Conservation (phyloP, 2,888 invertebrate species). For the Drosophila yooni region DNA sequence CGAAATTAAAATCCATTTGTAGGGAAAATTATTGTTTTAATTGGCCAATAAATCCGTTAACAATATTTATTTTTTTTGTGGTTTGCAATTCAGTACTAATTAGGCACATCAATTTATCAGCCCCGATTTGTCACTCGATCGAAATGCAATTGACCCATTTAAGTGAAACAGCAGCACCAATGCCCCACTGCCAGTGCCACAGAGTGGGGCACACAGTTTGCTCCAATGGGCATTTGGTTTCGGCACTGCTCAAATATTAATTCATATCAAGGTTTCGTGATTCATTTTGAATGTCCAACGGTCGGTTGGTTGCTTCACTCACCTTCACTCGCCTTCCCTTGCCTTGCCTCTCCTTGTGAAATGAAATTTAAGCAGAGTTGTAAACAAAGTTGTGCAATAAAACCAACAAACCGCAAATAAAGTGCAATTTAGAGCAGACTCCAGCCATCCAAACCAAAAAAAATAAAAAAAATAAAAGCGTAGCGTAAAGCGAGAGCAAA, state of each 20-base stretch:
- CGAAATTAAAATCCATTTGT: not conserved
- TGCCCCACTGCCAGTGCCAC: not conserved
- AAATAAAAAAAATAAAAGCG: constrained; percentile 1
- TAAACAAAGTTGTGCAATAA: constrained; percentile 76
- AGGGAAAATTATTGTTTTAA: not conserved
- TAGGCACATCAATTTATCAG: constrained; percentile 11
- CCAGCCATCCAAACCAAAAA: constrained; percentile 17
- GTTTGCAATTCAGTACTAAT: constrained; percentile 1
- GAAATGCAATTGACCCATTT: constrained; percentile 45
- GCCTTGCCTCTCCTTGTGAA: constrained; percentile 36
- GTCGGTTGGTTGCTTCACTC: constrained; percentile 10
- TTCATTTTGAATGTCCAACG: constrained; percentile 62
- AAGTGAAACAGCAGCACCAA: not conserved
- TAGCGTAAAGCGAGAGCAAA: constrained; percentile 12
- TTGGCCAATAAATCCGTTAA: not conserved
- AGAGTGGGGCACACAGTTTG: constrained; percentile 12
- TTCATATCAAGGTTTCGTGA: constrained; percentile 78
- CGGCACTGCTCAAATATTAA: constrained; percentile 72
- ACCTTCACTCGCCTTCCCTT: not conserved
- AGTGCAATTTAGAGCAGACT: constrained; percentile 68
- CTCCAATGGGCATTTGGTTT: constrained; percentile 35
- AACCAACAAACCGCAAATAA: constrained; percentile 76
- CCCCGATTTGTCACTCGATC: constrained; percentile 26
- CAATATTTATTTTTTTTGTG: not conserved
- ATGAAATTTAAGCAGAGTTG: constrained; percentile 79